A percentile compares a stretch with the other conserved stretches of the same genome.
phyloP scores from a whole-genome alignment of 2,888 invertebrate species.

The Mamestra brassicae region DNA sequence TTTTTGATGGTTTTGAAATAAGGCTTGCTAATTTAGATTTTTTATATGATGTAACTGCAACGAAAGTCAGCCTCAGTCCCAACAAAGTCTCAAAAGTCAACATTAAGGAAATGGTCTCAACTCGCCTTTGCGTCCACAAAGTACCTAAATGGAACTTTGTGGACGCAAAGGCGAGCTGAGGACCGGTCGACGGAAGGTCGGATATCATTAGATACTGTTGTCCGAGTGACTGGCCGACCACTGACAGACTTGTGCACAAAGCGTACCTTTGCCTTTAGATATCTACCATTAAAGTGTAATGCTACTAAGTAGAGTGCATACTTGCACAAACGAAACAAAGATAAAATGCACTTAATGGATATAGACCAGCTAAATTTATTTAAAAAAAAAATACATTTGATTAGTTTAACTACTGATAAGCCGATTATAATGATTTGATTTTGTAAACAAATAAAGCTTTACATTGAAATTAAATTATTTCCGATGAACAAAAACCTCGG shows the following conservation, averaged over 20 bases:
- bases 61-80: not conserved
- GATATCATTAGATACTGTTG: conserved; percentile 15
- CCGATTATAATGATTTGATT: too few species aligned
- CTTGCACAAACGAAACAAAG: too few species aligned
- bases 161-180: not conserved
- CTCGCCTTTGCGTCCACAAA: too few species aligned
- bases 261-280: not conserved
- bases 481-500: too few species aligned
- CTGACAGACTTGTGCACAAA: conserved; percentile 6
- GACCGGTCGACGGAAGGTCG: conserved; percentile 11
- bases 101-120: not conserved
- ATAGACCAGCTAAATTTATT: too few species aligned
- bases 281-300: not conserved
- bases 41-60: not conserved
- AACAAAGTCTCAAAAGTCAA: conserved; percentile 1
- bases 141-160: conserved; percentile 6
- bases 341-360: too few species aligned
- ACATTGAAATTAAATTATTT: too few species aligned
- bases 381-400: too few species aligned
- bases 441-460: too few species aligned
- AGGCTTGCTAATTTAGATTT: not conserved
- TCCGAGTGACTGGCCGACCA: not conserved
- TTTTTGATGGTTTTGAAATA: not conserved
- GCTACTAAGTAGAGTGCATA: not conserved
- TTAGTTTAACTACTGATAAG: too few species aligned